phyloP scores from a whole-genome alignment of 1,140 invertebrate species.

The Steinernema khuongi region DNA sequence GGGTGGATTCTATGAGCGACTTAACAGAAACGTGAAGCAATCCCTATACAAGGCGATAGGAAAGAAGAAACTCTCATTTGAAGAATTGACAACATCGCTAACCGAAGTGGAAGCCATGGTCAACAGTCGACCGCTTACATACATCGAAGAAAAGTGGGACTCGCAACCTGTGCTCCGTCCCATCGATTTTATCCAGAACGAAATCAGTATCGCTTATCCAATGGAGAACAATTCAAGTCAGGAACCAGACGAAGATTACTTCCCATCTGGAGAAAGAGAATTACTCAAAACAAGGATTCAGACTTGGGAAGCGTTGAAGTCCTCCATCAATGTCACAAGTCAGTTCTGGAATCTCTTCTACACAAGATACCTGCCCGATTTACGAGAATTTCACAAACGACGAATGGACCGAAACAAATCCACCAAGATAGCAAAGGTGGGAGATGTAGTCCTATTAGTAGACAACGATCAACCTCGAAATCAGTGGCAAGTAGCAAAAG shows the following conservation, averaged over 20 bases:
- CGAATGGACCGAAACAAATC: not conserved
- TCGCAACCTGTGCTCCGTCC: conserved; percentile 23
- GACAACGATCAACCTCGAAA: not conserved
- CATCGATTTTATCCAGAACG: conserved; percentile 25
- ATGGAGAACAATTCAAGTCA: not conserved
- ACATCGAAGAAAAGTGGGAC: conserved; percentile 14
- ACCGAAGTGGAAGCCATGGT: conserved; percentile 19
- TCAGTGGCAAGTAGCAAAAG: not conserved
- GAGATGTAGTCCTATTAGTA: not conserved
- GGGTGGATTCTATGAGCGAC: conserved; percentile 28
- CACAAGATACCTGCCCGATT: not conserved
- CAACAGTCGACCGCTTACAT: conserved; percentile 19
- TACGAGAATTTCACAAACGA: not conserved
- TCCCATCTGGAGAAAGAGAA: not conserved
- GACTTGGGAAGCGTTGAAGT: not conserved
- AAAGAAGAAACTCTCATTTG: conserved; percentile 9
- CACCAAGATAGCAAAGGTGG: not conserved
- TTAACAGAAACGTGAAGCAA: conserved; percentile 24
- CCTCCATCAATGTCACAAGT: not conserved
- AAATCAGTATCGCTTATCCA: not conserved
- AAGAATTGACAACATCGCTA: conserved; percentile 17
- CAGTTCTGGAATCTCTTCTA: not conserved
- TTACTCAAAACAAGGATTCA: not conserved
- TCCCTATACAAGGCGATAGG: conserved; percentile 11
- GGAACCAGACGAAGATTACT: not conserved